These are phyloP conservation scores for Sinella curviseta DNA, from an alignment of 1,140 invertebrate species.

Conservation along the genomic window DNA sequence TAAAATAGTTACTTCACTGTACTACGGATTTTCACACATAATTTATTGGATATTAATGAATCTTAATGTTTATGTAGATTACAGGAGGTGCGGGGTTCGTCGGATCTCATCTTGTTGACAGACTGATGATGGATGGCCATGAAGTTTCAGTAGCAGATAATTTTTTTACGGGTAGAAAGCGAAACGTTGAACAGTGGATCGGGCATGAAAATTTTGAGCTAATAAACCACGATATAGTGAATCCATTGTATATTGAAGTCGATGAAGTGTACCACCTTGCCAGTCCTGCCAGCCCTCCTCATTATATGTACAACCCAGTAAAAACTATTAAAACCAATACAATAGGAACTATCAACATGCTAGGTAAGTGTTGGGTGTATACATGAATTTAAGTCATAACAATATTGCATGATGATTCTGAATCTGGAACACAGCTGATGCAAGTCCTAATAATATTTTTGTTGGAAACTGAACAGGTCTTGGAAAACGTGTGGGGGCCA, in stretches of 20 bases:
- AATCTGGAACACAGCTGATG: no score
- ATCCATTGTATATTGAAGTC: slow-evolving; percentile 95
- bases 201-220: slow-evolving; percentile 99
- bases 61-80: slow-evolving; percentile 60
- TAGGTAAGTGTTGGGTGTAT: slow-evolving; percentile 72
- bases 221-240: slow-evolving; percentile 98
- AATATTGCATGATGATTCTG: background rate
- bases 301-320: slow-evolving; percentile 99
- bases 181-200: slow-evolving; percentile 98
- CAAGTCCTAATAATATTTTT: no score
- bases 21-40: background rate
- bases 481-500: slow-evolving; percentile 89
- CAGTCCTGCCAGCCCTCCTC: slow-evolving; percentile 95
- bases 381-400: no score
- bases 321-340: slow-evolving; percentile 99
- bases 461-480: slow-evolving; percentile 74
- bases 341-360: slow-evolving; percentile 98
- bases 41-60: background rate
- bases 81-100: slow-evolving; percentile 99
- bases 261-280: slow-evolving; percentile 99
- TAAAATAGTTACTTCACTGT: no score
- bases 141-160: slow-evolving; percentile 98
- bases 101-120: slow-evolving; percentile 92
- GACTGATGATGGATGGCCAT: slow-evolving; percentile 92
- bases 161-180: slow-evolving; percentile 95